These are phyloP conservation scores for Phoxinus dragarum DNA, from an alignment of 2,797 vertebrate genomes.

Conservation along the genomic window DNA sequence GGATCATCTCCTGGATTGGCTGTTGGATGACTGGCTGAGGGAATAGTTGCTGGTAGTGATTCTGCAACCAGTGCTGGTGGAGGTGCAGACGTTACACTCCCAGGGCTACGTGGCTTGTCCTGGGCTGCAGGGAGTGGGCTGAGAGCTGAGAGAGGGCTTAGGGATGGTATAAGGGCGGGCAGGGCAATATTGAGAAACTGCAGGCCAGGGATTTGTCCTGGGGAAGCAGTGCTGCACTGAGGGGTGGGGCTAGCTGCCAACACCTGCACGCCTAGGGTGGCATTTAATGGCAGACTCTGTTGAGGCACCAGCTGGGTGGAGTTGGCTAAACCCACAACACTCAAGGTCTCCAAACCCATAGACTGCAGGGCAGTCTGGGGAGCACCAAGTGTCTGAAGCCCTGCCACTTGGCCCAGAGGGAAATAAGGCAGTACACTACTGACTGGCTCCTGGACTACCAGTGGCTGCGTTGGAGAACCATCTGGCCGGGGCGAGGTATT, in stretches of 20 bases:
- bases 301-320: constrained; percentile 81
- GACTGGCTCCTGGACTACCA: constrained; percentile 83
- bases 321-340: constrained; percentile 88
- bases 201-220: constrained; percentile 85
- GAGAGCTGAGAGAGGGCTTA: constrained; percentile 76
- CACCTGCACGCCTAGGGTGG: constrained; percentile 90
- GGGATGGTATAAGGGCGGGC: constrained; percentile 88
- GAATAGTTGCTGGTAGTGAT: constrained; percentile 38
- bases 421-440: constrained; percentile 87
- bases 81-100: constrained; percentile 54
- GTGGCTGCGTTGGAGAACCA: constrained; percentile 61
- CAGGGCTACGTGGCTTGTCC: constrained; percentile 69
- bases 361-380: constrained; percentile 80
- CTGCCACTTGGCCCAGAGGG: constrained; percentile 87
- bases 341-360: constrained; percentile 86
- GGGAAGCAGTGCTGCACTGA: constrained; percentile 79
- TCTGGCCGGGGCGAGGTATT: constrained; percentile 74
- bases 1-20: constrained; percentile 55
- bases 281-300: constrained; percentile 88
- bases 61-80: constrained; percentile 54
- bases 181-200: constrained; percentile 95
- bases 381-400: constrained; percentile 78
- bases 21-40: constrained; percentile 47
- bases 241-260: constrained; percentile 81
- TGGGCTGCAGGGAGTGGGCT: constrained; percentile 68